phyloP scores from a whole-genome alignment of 2,888 invertebrate species.

The Hofmannophila pseudospretella region DNA sequence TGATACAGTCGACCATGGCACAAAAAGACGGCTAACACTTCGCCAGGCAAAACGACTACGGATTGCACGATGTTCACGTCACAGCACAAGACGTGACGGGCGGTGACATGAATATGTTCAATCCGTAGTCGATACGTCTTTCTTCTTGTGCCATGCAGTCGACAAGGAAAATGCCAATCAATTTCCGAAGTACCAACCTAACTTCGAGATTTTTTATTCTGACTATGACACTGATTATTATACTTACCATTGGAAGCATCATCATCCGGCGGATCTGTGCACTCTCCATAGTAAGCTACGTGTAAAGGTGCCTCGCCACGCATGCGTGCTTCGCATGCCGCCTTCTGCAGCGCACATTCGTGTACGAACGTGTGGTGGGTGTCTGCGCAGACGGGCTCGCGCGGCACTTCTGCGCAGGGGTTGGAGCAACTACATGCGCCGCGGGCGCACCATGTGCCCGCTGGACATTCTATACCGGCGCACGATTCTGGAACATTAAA shows the following conservation, averaged over 20 bases:
- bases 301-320: conserved; percentile 75
- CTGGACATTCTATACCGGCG: conserved; percentile 85
- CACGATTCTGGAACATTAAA: conserved; percentile 81
- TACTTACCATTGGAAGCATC: conserved; percentile 56
- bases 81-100: no score
- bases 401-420: conserved; percentile 81
- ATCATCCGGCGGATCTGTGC: conserved; percentile 82
- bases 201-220: no score
- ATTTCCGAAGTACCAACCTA: no score
- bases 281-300: conserved; percentile 87
- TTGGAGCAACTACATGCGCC: conserved; percentile 91
- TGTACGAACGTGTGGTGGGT: conserved; percentile 86
- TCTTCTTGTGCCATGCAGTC: no score
- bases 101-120: no score
- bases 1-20: no score
- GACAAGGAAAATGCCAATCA: no score
- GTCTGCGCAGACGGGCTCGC: conserved; percentile 88
- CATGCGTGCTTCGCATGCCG: conserved; percentile 82
- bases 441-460: conserved; percentile 89
- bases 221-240: no score
- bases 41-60: no score
- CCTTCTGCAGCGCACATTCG: conserved; percentile 88
- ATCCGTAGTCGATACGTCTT: no score
- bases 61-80: no score
- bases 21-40: no score